These are phyloP conservation scores for Charaxes varanes DNA, from an alignment of 1,140 invertebrate genomes.

Conservation along the genomic window DNA sequence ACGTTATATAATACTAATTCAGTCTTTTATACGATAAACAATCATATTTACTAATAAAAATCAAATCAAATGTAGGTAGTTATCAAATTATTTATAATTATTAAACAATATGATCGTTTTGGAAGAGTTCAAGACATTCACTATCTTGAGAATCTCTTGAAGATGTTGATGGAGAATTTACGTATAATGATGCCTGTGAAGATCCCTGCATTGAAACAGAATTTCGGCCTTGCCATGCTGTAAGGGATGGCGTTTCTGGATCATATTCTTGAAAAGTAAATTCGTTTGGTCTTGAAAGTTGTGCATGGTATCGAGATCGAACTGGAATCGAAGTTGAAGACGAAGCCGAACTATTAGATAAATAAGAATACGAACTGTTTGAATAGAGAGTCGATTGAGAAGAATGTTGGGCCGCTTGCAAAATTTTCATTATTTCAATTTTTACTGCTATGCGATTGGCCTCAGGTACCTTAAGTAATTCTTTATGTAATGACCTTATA, in stretches of 20 bases:
- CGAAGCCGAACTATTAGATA: too few relatives aligned
- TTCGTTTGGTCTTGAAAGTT: constrained; percentile 7
- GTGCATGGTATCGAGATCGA: constrained; percentile 4
- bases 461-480: constrained; percentile 1
- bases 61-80: too few relatives aligned
- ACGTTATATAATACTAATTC: too few relatives aligned
- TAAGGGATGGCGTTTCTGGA: constrained; percentile 9
- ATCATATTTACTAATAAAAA: too few relatives aligned
- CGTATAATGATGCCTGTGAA: constrained; percentile 15
- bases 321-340: background rate
- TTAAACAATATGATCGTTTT: constrained; percentile 7
- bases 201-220: too few relatives aligned
- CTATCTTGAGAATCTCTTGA: constrained; percentile 8
- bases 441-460: background rate
- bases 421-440: constrained; percentile 8
- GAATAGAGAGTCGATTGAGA: background rate
- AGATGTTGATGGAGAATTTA: constrained; percentile 16
- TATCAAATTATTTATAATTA: too few relatives aligned
- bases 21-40: constrained; percentile 1
- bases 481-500: constrained; percentile 9
- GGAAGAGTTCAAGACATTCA: constrained; percentile 12
- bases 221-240: constrained; percentile 13
- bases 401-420: constrained; percentile 1
- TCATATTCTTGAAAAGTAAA: constrained; percentile 12
- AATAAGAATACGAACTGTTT: too few relatives aligned